A percentile compares a stretch with the other conserved stretches of the same genome.
phyloP scores from a whole-genome alignment of 1,140 invertebrate genomes.

The Drosophila bifasciata region DNA sequence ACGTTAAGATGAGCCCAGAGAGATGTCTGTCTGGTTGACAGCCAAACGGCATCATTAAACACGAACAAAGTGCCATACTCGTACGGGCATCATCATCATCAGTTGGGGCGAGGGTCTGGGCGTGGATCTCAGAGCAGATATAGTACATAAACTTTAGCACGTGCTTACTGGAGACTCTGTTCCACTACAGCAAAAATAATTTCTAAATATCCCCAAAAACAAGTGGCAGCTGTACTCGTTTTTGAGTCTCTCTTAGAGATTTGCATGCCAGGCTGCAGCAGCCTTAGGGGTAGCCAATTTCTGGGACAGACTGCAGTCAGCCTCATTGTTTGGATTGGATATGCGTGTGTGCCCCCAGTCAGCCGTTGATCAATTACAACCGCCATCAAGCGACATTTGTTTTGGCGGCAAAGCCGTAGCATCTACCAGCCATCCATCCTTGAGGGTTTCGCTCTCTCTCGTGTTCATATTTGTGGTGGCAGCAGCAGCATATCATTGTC shows the following conservation, averaged over 20 bases:
- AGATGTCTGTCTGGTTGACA: conserved; percentile 56
- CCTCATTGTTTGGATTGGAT: conserved; percentile 73
- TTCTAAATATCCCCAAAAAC: background rate
- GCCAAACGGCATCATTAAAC: conserved; percentile 79
- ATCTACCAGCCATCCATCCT: background rate
- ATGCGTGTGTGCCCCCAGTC: conserved; percentile 64
- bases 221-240: conserved; percentile 18
- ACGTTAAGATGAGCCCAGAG: conserved; percentile 42
- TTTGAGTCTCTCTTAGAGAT: conserved; percentile 26
- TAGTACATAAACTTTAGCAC: conserved; percentile 70
- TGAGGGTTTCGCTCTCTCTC: background rate
- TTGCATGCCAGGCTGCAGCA: conserved; percentile 40
- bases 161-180: conserved; percentile 43
- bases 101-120: conserved; percentile 12
- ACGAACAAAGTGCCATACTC: conserved; percentile 73
- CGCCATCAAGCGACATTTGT: conserved; percentile 54
- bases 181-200: conserved; percentile 10
- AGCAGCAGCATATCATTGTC: conserved; percentile 69
- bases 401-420: too few relatives aligned
- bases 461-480: conserved; percentile 48
- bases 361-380: conserved; percentile 75
- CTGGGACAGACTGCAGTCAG: conserved; percentile 54
- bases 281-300: conserved; percentile 57
- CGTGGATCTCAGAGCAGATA: conserved; percentile 34
- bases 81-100: conserved; percentile 50